Evolutionary conservation across 2,888 invertebrate species (phyloP), one percentile per base, ranked within the genome.

Genomic region (Parasteatoda lunata): DNA sequence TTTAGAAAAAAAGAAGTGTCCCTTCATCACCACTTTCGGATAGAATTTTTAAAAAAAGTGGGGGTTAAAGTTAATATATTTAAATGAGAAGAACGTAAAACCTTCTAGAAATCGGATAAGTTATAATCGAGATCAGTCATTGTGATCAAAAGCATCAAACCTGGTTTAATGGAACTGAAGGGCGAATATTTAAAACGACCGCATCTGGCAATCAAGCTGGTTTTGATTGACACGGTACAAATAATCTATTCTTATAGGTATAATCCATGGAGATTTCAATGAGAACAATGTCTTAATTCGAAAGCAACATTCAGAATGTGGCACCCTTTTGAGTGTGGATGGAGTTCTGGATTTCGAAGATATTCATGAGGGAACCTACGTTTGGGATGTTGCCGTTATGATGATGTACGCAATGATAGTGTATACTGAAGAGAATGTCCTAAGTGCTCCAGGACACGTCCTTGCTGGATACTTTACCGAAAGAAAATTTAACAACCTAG

Each of bases 231-330:
- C 30, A 30, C 30, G 0, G 2, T 0, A 30, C 30, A 30, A 30
- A 30, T 30, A 1, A 30, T 30, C 0, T 30, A 30, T 30, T 30
- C 30, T 30, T 30, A 30, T 89, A 93, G 93, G 93, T 90, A 88
- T 96, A 5, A 96, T 98, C 88, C 98, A 98, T 91, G 98, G 97
- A 0, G 98, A 98, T 91, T 94, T 96, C 85, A 98, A 98, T 91
- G 97, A 97, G 91, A 96, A 96, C 92, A 98, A 98, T 92, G 94
- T 98, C 5, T 91, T 97, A 5, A 94, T 96, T 0, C 91, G 92
- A 0, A 86, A 82, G 7, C 47, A 65, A 5, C 45, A 1, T 1
- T 52, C 59, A 7, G 77, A 30, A 11, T 13, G 8, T 4, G 47
- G 59, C 51, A 30, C 3, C 2, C 8, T n/a, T 48, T 94, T 94